phyloP scores from a whole-genome alignment of 30 jellyfish, hydroid and myxozoan genomes.

The Aurelia sp. region DNA sequence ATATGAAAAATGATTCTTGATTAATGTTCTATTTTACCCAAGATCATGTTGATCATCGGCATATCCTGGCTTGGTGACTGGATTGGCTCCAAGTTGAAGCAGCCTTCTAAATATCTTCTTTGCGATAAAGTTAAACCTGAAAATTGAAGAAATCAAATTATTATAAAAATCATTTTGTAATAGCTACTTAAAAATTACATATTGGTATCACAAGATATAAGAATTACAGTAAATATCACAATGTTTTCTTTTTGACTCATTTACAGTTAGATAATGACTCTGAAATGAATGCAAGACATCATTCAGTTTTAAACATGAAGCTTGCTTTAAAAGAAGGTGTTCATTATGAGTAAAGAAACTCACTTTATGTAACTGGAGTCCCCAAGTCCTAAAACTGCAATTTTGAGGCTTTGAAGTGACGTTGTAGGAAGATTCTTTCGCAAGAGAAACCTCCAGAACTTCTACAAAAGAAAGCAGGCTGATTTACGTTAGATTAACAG shows the following conservation, averaged over 20 bases:
- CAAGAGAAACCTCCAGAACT: conserved; percentile 87
- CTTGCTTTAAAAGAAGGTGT: too few relatives aligned
- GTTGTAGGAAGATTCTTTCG: conserved; percentile 84
- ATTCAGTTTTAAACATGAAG: too few relatives aligned
- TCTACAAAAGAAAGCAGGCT: conserved; percentile 45
- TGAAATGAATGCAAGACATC: too few relatives aligned
- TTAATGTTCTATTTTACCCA: conserved; percentile 61
- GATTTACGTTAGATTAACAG: too few relatives aligned
- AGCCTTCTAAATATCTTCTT: conserved; percentile 87
- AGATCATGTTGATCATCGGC: conserved; percentile 98
- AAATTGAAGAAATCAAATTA: too few relatives aligned
- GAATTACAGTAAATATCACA: too few relatives aligned
- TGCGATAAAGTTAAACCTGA: conserved; percentile 88
- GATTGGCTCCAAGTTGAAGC: conserved; percentile 87
- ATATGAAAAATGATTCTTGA: too few relatives aligned
- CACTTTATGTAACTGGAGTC: conserved; percentile 95
- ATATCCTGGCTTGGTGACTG: conserved; percentile 64
- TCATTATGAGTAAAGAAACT: background rate
- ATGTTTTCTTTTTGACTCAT: too few relatives aligned
- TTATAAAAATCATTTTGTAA: too few relatives aligned
- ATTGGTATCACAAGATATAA: too few relatives aligned
- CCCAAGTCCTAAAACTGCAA: conserved; percentile 99
- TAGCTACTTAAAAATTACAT: too few relatives aligned
- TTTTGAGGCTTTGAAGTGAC: conserved; percentile 60
- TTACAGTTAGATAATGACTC: too few relatives aligned